Evolutionary conservation across 2,113 vertebrate genomes (phyloP), one percentile per base, ranked within the genome.

Genomic region (Tretioscincus oriximinensis): DNA sequence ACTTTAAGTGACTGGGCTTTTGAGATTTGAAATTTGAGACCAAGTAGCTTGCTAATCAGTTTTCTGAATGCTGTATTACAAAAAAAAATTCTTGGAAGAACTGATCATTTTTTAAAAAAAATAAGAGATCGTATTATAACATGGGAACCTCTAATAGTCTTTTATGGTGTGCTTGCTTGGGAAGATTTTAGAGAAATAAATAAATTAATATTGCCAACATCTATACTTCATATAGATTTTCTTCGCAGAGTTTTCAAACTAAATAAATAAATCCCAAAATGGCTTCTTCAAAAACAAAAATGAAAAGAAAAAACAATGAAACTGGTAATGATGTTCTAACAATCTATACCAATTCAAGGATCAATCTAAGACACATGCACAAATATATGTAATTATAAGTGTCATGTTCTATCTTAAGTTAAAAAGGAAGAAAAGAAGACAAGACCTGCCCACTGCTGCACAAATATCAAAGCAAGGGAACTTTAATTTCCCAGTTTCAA

Each of bases 1-100:
- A 63, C 29, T 9, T 9, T 83, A 73, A 29, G 54, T 0, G 0
- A 73, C 61, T 51, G 66, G 28, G 8, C 24, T 24, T 61, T 60
- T 1, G 11, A 14, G 14, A 64, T 3, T 3, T 4, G 49, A 49
- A 16, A 65, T 54, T 83, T 68, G 51, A 79, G 2, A 28, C 7
- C 73, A 1, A 22, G n/a, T 74, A 8, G 54, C 29, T 80, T 73
- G 76, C 1, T 1, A 7, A 7, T 3, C n/a, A 73, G 1, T 70
- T 22, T 58, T 31, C 41, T 82, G 69, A 5, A 45, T 77, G 20
- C 1, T 22, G 11, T 0, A 0, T 79, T 73, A 79, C 9, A 22
- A 84, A 73, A 9, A 58, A 73, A 9, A 51, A 58, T 11, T 75
- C 79, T 86, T 78, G 76, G 2, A 65, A 58, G 1, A 63, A 81